A percentile compares a stretch with the other conserved stretches of the same genome.
These are phyloP conservation scores for Dryoscopus gambensis DNA, from an alignment of 2,113 vertebrate genomes.

Conservation along the genomic window DNA sequence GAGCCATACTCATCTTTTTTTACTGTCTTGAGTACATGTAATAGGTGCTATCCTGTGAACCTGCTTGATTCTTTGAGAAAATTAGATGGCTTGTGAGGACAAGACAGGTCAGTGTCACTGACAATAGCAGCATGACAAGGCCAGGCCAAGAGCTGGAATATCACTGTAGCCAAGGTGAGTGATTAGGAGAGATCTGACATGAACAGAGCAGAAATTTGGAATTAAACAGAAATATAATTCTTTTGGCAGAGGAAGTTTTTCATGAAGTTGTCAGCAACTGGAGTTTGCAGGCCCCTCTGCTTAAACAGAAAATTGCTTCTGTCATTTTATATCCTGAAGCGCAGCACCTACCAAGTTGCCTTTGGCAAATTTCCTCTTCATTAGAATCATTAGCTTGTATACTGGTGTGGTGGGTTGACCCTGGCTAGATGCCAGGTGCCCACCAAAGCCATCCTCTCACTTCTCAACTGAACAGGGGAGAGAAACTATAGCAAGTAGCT, in stretches of 20 bases:
- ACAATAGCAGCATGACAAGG: background rate
- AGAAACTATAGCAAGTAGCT: background rate
- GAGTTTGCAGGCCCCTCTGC: background rate
- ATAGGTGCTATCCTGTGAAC: background rate
- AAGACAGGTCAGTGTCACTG: background rate
- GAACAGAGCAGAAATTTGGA: background rate
- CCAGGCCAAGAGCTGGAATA: background rate
- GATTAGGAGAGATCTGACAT: background rate
- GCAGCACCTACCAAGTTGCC: background rate
- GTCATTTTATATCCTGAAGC: background rate
- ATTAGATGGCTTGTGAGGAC: background rate
- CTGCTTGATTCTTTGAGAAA: background rate
- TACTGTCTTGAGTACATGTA: background rate
- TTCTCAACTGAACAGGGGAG: background rate
- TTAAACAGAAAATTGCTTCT: background rate
- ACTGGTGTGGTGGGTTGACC: background rate
- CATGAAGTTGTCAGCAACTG: background rate
- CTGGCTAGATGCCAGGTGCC: background rate
- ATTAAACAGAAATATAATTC: background rate
- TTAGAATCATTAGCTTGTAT: background rate
- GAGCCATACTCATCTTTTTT: background rate
- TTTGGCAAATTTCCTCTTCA: background rate
- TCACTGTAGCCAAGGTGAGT: background rate
- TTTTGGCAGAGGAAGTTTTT: background rate
- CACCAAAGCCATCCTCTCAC: background rate